A percentile compares a stretch with the other conserved stretches of the same genome.
phyloP scores from a whole-genome alignment of 2,888 invertebrate genomes.

The Leptura quadrifasciata region DNA sequence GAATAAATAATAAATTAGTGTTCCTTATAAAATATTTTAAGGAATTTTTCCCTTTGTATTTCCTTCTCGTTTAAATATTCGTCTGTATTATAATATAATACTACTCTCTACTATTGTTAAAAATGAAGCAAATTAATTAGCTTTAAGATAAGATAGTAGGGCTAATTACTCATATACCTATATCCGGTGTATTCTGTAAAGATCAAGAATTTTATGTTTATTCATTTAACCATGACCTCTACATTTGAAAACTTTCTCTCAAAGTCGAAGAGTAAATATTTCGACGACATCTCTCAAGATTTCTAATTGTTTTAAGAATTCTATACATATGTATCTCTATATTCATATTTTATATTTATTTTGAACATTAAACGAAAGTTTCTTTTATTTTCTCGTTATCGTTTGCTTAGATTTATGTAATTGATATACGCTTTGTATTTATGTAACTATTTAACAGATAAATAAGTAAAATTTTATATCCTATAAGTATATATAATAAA shows the following conservation, averaged over 20 bases:
- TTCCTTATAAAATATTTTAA: too few relatives aligned
- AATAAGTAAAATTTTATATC: too few relatives aligned
- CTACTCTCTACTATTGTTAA: too few relatives aligned
- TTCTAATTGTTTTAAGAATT: constrained; percentile 16
- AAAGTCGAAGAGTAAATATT: constrained; percentile 11
- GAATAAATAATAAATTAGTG: too few relatives aligned
- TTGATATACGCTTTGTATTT: neutral
- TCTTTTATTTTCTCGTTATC: neutral
- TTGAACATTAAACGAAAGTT: neutral
- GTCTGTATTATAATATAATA: too few relatives aligned
- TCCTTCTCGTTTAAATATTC: too few relatives aligned
- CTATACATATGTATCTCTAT: too few relatives aligned
- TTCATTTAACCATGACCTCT: constrained; percentile 27
- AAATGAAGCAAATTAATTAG: neutral
- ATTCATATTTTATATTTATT: neutral
- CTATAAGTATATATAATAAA: too few relatives aligned
- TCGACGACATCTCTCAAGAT: constrained; percentile 8
- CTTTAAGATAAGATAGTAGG: neutral
- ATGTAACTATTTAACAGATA: neutral
- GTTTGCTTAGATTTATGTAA: neutral
- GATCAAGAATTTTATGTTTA: neutral
- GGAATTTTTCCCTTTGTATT: too few relatives aligned
- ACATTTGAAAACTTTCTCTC: constrained; percentile 24
- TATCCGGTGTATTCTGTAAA: neutral
- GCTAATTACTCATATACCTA: neutral